Base-by-base conservation (phyloP, 2,797 vertebrate genomes). In the Mallotus villosus region DNA sequence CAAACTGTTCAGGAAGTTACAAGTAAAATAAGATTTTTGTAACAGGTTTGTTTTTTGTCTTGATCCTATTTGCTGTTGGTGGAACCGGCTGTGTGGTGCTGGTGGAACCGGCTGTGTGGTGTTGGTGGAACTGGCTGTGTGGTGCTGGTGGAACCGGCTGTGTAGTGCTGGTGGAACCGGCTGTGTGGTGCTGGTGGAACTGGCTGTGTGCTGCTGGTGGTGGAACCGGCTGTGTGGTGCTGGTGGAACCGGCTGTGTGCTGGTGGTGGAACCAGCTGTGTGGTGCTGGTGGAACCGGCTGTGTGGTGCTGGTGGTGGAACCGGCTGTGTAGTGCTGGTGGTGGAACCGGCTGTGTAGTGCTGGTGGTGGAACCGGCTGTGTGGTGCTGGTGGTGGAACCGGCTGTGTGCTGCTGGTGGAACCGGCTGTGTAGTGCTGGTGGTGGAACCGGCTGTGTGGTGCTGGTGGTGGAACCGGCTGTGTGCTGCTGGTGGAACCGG, bases 11-110 rank as follows among this genome's bases (percentile, higher is more conserved):
- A 76, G 67, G 51, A 80, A 75, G 83, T 85, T 32, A 55, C 68
- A 65, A 68, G 73, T 80, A 87, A 86, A 81, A 89, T 86, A 29
- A 29, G 27, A 4, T 29, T 3, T 29, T 2, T 29, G 27, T 29
- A 4, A 29, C 27, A 29, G 27, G 27, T 29, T 88, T 84, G 85
- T 88, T 80, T 83, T 77, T 80, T 57, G 29, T 83, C 80, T 89
- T 87, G 32, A n/a, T n/a, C n/a, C 34, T 37, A 1, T 55, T 86
- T 41, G 77, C 74, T 80, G 71, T 82, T 90, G 86, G 86, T 83
- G 81, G 74, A 2, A 3, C 1, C 78, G 69, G 81, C 76, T 77
- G 72, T 73, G 19, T 80, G 74, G n/a, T n/a, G n/a, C n/a, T n/a
- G n/a, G n/a, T n/a, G n/a, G n/a, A n/a, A n/a, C n/a, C n/a, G n/a